Base-by-base conservation (phyloP, 1,140 invertebrate genomes). In the Trachelipus rathkii region DNA sequence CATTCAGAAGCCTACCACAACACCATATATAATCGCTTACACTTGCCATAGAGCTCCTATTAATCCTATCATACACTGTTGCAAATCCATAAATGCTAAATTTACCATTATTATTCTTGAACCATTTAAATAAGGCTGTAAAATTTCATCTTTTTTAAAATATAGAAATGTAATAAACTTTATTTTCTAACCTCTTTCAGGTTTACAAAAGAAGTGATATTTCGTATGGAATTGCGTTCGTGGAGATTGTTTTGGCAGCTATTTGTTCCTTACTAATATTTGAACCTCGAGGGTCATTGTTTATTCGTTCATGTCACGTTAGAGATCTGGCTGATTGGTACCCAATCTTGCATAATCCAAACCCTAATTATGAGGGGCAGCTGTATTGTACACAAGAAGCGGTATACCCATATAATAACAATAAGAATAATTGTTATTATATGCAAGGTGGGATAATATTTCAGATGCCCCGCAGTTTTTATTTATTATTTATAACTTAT, bases 321-420 rank as follows among this genome's bases (percentile, higher is more conserved):
- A 87, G 89, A 46, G 89, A 89, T 21, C 85, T 98, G 7, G 91
- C 94, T 0, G 96, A 99, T 85, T 98, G 96, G 96, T 98, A 98
- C 84, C 97, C 96, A 0, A 84, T 98, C 75, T 87, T 98, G 23
- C 93, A 96, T 79, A 98, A 98, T 87, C 97, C 96, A 33, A 91
- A 89, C 81, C 94, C 95, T 9, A 93, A 96, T 84, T 98, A 97
- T 86, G 92, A 93, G 81, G 88, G 91, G 72, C 92, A 90, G 73
- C 85, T 98, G 21, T 90, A 96, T 85, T 99, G 96, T 85, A 96
- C 96, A 0, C 95, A 98, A 83, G 96, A 98, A 87, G 94, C 95
- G 68, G 95, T 98, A 0, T 98, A 96, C 88, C 96, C 96, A 72
- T 98, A 92, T 97, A 89, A 92, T 91, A 89, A 84, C 67, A 9